Conservation (phyloP, 2,888 invertebrate genomes). For the Cantharis rufa region DNA sequence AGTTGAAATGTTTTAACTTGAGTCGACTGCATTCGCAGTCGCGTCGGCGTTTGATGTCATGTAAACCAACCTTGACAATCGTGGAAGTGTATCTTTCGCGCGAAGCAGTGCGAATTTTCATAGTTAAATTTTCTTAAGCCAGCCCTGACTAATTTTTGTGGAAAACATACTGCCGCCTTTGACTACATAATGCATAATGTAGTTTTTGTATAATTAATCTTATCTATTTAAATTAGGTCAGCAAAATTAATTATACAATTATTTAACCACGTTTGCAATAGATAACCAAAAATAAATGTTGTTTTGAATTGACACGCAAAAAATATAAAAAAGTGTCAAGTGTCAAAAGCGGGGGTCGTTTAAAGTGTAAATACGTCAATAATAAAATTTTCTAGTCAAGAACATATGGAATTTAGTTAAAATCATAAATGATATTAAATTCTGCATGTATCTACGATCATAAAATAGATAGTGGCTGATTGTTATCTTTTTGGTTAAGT, state of each 20-base stretch:
- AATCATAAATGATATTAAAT: constrained; percentile 19
- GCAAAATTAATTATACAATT: neutral
- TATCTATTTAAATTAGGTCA: neutral
- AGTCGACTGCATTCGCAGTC: no score
- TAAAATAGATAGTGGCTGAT: constrained; percentile 26
- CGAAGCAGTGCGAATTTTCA: no score
- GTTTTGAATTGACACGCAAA: neutral
- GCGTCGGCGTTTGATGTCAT: no score
- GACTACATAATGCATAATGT: neutral
- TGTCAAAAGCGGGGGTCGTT: neutral
- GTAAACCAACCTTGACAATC: no score
- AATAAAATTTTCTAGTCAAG: neutral
- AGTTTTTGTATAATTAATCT: neutral
- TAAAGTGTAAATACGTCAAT: neutral
- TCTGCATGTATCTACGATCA: constrained; percentile 18
- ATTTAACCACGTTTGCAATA: neutral
- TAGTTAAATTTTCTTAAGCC: neutral
- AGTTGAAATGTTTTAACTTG: no score
- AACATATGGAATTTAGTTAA: constrained; percentile 3
- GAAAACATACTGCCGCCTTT: neutral
- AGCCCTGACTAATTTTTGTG: neutral
- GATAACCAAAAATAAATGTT: neutral
- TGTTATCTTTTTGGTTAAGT: neutral
- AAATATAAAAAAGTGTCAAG: neutral
- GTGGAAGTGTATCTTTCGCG: no score